phyloP scores from a whole-genome alignment of 2,113 vertebrate species.

The Amia ocellicauda region DNA sequence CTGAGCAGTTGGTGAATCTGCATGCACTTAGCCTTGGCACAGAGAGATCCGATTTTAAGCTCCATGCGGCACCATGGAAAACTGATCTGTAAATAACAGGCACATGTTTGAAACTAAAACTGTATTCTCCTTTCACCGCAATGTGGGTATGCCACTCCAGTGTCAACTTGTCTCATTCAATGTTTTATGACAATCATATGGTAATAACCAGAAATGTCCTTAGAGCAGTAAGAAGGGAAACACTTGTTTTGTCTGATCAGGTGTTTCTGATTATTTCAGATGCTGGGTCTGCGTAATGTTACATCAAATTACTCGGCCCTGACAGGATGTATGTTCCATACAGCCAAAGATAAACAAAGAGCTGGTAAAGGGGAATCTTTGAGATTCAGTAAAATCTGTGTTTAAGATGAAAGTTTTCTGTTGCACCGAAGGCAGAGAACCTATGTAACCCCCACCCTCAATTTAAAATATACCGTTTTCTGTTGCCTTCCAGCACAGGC shows the following conservation, averaged over 20 bases:
- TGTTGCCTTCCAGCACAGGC: neutral
- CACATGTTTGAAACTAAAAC: slow-evolving; percentile 59
- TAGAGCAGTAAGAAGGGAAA: slow-evolving; percentile 68
- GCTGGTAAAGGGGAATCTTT: slow-evolving; percentile 45
- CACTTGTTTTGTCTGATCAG: slow-evolving; percentile 73
- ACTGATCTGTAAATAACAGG: slow-evolving; percentile 66
- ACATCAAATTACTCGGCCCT: slow-evolving; percentile 90
- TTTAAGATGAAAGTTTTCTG: slow-evolving; percentile 9
- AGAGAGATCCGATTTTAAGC: slow-evolving; percentile 53
- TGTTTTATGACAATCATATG: slow-evolving; percentile 76
- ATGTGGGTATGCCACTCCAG: slow-evolving; percentile 39
- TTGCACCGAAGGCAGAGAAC: neutral
- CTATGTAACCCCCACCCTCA: too few relatives aligned
- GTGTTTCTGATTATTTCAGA: slow-evolving; percentile 96
- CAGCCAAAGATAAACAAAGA: slow-evolving; percentile 62
- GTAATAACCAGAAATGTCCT: slow-evolving; percentile 91
- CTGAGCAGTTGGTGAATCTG: slow-evolving; percentile 50
- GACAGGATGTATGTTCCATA: slow-evolving; percentile 87
- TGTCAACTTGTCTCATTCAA: slow-evolving; percentile 60
- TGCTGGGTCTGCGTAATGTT: slow-evolving; percentile 91
- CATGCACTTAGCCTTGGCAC: slow-evolving; percentile 63
- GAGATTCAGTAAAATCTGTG: slow-evolving; percentile 43
- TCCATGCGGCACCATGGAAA: slow-evolving; percentile 49
- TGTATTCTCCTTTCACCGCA: slow-evolving; percentile 54
- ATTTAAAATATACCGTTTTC: neutral